Evolutionary conservation across 1,140 invertebrate species (phyloP).

Genomic region (Arctopsyche grandis): DNA sequence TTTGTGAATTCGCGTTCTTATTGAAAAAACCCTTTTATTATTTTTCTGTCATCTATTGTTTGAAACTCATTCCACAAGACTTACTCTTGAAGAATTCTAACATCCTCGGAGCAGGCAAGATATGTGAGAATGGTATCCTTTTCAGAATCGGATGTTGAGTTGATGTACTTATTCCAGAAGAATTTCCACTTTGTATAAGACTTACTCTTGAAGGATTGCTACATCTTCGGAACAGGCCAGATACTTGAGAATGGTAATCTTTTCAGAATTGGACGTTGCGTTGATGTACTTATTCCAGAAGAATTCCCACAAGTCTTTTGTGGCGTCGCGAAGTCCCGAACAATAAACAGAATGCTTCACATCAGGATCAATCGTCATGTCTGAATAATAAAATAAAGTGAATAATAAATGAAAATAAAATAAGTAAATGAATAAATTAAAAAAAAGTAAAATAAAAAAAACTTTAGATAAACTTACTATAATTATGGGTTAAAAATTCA

Average conservation of each 20-base stretch:
- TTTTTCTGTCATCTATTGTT: too few species aligned
- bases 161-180: neutral
- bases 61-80: neutral
- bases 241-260: neutral
- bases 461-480: too few species aligned
- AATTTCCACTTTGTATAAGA: too few species aligned
- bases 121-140: neutral
- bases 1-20: neutral
- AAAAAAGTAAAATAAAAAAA: too few species aligned
- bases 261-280: neutral
- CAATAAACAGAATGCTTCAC: too few species aligned
- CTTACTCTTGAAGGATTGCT: neutral
- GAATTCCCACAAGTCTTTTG: too few species aligned
- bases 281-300: conserved; percentile 51
- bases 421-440: too few species aligned
- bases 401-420: neutral
- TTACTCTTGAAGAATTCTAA: neutral
- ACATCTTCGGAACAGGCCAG: conserved; percentile 9
- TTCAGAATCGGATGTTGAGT: neutral
- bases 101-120: conserved; percentile 14
- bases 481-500: too few species aligned
- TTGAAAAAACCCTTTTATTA: too few species aligned
- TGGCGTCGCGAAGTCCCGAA: too few species aligned
- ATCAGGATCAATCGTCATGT: neutral
- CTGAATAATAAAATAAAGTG: neutral